Percentiles rank a stretch among this genome's conserved stretches.
Conservation (phyloP, 53 echinoderm and acorn worm species). For the Hippasteria phrygiana region DNA sequence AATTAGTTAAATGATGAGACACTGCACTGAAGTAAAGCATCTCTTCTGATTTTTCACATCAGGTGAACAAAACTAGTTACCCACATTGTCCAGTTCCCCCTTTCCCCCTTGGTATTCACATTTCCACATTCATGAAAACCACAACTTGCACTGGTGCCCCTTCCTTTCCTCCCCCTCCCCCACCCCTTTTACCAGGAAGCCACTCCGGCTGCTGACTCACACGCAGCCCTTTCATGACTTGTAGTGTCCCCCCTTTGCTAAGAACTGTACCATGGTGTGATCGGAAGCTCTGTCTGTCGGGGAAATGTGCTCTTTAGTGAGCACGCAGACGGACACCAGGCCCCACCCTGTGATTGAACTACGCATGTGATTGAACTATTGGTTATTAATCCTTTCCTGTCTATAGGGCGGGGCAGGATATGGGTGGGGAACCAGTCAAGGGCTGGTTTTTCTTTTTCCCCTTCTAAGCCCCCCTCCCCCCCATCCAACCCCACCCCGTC, state of each 20-base stretch:
- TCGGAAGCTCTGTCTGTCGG: conserved; percentile 24
- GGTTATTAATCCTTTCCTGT: conserved; percentile 52
- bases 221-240: conserved; percentile 34
- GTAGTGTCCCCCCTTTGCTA: conserved; percentile 21
- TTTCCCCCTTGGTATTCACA: no score
- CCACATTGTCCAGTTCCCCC: no score
- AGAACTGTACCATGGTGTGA: conserved; percentile 52
- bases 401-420: conserved; percentile 44
- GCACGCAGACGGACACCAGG: conserved; percentile 17
- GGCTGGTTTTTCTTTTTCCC: background rate
- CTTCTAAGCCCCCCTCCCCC: no score
- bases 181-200: conserved; percentile 10
- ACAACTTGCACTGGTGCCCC: background rate
- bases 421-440: conserved; percentile 26
- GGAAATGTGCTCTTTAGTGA: conserved; percentile 18
- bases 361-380: background rate
- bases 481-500: no score
- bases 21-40: no score
- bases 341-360: background rate
- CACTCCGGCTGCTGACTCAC: conserved; percentile 20
- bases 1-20: no score
- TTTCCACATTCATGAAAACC: no score
- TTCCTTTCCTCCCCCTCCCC: conserved; percentile 14
- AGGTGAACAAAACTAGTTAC: no score
- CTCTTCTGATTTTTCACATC: no score